Evolutionary conservation across 2,888 invertebrate species (phyloP).

Genomic region (Chymomyza fuscimana): DNA sequence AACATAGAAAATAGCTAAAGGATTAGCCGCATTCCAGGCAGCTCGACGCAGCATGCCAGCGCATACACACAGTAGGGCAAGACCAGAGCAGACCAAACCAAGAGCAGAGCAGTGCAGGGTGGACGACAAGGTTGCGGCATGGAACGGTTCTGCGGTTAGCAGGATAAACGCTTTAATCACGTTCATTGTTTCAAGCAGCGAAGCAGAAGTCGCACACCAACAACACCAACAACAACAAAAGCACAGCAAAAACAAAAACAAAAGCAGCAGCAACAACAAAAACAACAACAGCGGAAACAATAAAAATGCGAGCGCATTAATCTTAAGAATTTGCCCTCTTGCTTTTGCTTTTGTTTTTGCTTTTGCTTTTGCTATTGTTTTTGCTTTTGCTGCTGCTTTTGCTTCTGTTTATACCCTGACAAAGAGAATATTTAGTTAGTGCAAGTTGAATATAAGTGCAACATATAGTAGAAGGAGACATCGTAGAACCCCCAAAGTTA

Average conservation of each 20-base stretch:
- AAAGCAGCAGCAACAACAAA: slow-evolving; percentile 20
- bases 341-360: background rate
- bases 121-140: background rate
- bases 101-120: slow-evolving; percentile 32
- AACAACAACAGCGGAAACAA: slow-evolving; percentile 52
- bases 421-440: too few species aligned
- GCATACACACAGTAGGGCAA: background rate
- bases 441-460: too few species aligned
- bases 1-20: slow-evolving; percentile 68
- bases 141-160: slow-evolving; percentile 62
- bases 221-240: slow-evolving; percentile 8
- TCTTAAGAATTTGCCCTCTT: slow-evolving; percentile 18
- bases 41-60: slow-evolving; percentile 25
- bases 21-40: slow-evolving; percentile 67
- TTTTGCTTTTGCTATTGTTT: background rate
- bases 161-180: slow-evolving; percentile 74
- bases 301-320: slow-evolving; percentile 65
- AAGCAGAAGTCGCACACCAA: background rate
- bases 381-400: too few species aligned
- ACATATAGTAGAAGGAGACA: too few species aligned
- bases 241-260: background rate
- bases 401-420: too few species aligned
- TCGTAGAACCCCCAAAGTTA: too few species aligned
- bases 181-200: slow-evolving; percentile 61
- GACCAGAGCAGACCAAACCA: slow-evolving; percentile 21